Base-by-base conservation (phyloP, 2,888 invertebrate genomes). In the Polyommatus icarus region DNA sequence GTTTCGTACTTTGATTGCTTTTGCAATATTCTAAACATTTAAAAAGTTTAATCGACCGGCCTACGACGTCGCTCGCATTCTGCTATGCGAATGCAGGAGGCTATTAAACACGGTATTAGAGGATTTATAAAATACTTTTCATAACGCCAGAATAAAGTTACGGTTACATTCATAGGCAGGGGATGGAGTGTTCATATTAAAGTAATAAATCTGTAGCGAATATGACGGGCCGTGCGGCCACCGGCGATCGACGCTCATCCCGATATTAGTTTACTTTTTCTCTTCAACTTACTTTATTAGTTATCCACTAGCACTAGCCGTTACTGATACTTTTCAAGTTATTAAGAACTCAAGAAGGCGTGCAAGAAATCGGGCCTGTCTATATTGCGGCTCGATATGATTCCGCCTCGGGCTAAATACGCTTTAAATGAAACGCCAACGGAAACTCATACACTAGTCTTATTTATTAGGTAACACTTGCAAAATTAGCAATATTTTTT, bases 201-300 rank as follows among this genome's bases (percentile, higher is more conserved):
- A 91, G 89, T 91, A 91, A 92, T 92, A 93, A 92, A 91, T 91
- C 90, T 88, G 88, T 86, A 88, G 89, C 86, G 82, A 86, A 86
- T 80, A 85, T 81, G 82, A 82, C 80, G 81, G 84, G 82, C 83
- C 81, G 79, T 81, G 80, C 84, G 84, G 84, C 84, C 86, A 84
- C 84, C 84, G 85, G 82, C 86, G 86, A 85, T 85, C 86, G 85
- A 86, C 89, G 86, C 84, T 84, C 87, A 86, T 89, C 89, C 90
- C 91, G 94, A 93, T 94, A 94, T 94, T 94, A 94, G 94, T 94
- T 94, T 94, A 93, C 94, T 94, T 94, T 93, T 91, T 90, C 91
- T 90, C 93, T 93, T 89, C 87, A 93, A 93, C 91, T 94, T 92
- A 91, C 90, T 91, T 92, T 93, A 94, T 93, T 93, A 93, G 91